Evolutionary conservation across 2,888 invertebrate species (phyloP).

Genomic region (Drosophila seclusa): DNA sequence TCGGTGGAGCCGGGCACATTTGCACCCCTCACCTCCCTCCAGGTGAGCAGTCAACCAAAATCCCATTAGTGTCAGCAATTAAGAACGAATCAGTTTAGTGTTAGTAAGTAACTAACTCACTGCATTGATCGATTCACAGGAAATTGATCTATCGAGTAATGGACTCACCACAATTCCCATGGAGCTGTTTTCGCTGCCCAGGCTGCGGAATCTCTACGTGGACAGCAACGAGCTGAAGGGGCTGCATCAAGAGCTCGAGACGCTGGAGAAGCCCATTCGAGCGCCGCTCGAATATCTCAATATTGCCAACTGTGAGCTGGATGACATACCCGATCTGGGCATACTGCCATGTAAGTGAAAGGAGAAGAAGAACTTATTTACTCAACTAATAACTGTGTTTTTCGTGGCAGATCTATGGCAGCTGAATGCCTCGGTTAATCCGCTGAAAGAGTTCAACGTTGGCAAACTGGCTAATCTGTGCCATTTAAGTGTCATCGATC

Average conservation of each 20-base stretch:
- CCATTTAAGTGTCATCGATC: conserved; percentile 87
- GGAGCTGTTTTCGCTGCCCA: conserved; percentile 86
- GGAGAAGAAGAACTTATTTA: too few species aligned
- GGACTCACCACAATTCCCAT: conserved; percentile 83
- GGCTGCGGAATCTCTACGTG: conserved; percentile 88
- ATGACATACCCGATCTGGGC: conserved; percentile 87
- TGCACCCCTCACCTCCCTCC: conserved; percentile 79
- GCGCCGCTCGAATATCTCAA: conserved; percentile 87
- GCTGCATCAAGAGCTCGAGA: conserved; percentile 75
- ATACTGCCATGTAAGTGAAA: conserved; percentile 85
- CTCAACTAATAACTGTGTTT: not conserved
- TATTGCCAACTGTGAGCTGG: conserved; percentile 87
- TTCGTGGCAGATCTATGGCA: conserved; percentile 85
- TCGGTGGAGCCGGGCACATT: conserved; percentile 84
- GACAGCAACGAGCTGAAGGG: conserved; percentile 83
- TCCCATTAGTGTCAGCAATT: conserved; percentile 21
- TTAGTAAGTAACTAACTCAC: conserved; percentile 25
- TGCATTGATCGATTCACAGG: conserved; percentile 64
- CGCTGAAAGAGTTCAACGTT: conserved; percentile 84
- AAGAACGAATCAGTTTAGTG: conserved; percentile 1
- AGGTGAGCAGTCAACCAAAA: conserved; percentile 70
- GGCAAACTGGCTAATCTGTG: conserved; percentile 88
- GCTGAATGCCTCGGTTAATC: conserved; percentile 88
- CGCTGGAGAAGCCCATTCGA: conserved; percentile 86
- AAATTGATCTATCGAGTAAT: conserved; percentile 85